Conservation (phyloP, 2,888 invertebrate genomes). For the Andrena camellia region DNA sequence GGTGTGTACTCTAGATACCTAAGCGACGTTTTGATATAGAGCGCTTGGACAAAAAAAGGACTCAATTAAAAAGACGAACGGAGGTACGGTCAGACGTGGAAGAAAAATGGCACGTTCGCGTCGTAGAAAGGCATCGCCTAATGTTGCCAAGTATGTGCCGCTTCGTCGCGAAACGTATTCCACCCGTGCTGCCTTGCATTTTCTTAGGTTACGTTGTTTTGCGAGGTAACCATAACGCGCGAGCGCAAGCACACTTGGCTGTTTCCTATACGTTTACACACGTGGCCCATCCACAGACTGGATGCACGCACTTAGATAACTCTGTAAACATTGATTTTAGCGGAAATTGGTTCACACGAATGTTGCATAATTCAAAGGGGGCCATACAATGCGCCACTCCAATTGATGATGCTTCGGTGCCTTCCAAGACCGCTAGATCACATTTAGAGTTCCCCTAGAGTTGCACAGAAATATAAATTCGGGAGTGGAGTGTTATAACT, state of each 20-base stretch:
- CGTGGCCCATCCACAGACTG: not conserved
- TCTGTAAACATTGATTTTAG: slow-evolving; percentile 17
- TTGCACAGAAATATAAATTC: not conserved
- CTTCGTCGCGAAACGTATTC: slow-evolving; percentile 15
- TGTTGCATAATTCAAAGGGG: slow-evolving; percentile 8
- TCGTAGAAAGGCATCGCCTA: slow-evolving; percentile 40
- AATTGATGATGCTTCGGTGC: not conserved
- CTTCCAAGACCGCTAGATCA: not conserved
- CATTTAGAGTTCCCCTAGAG: not conserved
- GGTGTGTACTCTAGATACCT: slow-evolving; percentile 40
- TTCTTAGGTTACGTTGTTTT: slow-evolving; percentile 24
- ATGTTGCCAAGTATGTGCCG: slow-evolving; percentile 47
- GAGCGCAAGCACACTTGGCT: not conserved
- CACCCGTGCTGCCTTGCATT: slow-evolving; percentile 29
- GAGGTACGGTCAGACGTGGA: slow-evolving; percentile 52
- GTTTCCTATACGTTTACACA: not conserved
- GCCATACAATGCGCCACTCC: not conserved
- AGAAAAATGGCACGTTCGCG: slow-evolving; percentile 58
- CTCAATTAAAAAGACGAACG: slow-evolving; percentile 76
- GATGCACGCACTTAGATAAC: slow-evolving; percentile 12
- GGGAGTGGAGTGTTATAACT: not conserved
- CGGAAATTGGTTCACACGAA: slow-evolving; percentile 5
- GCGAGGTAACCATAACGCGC: not conserved
- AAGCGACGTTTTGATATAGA: slow-evolving; percentile 53
- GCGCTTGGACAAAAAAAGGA: slow-evolving; percentile 63